Evolutionary conservation across 2,888 invertebrate genomes (phyloP), one percentile per base, ranked within the genome.

Genomic region (Athalia cordata): DNA sequence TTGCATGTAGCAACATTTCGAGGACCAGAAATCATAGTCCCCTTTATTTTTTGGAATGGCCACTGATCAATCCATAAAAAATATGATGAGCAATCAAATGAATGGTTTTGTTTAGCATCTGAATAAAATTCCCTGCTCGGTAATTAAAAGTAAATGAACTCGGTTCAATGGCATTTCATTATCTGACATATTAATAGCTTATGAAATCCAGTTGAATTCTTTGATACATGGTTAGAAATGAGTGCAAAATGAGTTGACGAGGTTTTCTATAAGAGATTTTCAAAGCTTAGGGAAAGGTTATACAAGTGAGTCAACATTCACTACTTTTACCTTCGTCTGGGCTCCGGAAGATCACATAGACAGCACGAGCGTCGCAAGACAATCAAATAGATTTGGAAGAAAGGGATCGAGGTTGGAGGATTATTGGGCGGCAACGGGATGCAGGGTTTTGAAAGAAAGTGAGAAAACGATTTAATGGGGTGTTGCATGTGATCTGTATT

Each of bases 281-380:
- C 62, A 75, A 61, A 15, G 45, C 52, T 11, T 50, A 62, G n/a
- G 50, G 7, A 62, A 15, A 75, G 62, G 62, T 52, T 52, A 11
- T 75, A 8, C 15, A n/a, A 43, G 62, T 13, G 62, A 15, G 68
- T 9, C 50, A 45, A 59, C n/a, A 75, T 75, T 75, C 62, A 75
- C 50, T 75, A 43, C 49, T 75, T 75, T 75, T 75, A 75, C 75
- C 75, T 75, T 75, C 75, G 62, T 43, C 75, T 75, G 62, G 47
- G 50, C 64, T 75, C 75, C 75, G 15, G 49, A 62, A 64, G 62
- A 64, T 52, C 50, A 52, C 29, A 62, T 43, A 62, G 43, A 15
- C 49, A 62, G 75, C 62, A 75, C 29, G 75, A 9, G 29, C 52
- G 50, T 62, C 75, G 50, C 50, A 50, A 29, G 75, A 75, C n/a